Percentiles rank a stretch among this genome's conserved stretches.
These are phyloP conservation scores for Poeciliopsis occidentalis DNA, from an alignment of 2,113 vertebrate genomes.

Conservation along the genomic window DNA sequence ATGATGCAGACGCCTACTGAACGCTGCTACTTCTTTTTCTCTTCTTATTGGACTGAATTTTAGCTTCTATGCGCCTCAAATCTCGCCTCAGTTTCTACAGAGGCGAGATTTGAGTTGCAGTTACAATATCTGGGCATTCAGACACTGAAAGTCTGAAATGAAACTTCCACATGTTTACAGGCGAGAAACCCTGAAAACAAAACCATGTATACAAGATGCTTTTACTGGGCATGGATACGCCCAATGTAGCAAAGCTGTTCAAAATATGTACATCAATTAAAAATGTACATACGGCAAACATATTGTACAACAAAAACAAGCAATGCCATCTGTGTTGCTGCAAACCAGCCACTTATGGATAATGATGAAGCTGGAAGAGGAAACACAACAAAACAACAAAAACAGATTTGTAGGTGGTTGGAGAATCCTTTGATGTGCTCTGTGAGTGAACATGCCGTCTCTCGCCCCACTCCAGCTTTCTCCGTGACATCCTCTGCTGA, in stretches of 20 bases:
- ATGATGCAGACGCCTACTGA: no score
- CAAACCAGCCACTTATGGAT: not conserved
- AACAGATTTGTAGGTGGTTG: not conserved
- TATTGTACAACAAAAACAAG: not conserved
- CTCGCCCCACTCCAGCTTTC: constrained; percentile 4
- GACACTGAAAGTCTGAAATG: no score
- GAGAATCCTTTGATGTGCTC: constrained; percentile 5
- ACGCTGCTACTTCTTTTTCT: no score
- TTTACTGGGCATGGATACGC: not conserved
- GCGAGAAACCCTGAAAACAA: not conserved
- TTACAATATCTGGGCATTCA: no score
- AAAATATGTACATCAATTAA: not conserved
- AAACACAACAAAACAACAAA: not conserved
- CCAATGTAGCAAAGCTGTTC: not conserved
- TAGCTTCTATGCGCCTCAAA: no score
- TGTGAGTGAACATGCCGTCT: constrained; percentile 37
- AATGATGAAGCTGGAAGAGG: not conserved
- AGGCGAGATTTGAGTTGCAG: no score
- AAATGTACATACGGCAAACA: not conserved
- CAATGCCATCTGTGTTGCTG: not conserved
- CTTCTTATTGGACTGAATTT: no score
- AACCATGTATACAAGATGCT: not conserved
- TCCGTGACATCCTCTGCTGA: constrained; percentile 32
- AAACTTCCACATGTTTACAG: no score
- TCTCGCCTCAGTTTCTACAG: no score